Percentiles rank a stretch among this genome's conserved stretches.
Conservation (phyloP, 2,888 invertebrate genomes). For the Drosophila picticornis region DNA sequence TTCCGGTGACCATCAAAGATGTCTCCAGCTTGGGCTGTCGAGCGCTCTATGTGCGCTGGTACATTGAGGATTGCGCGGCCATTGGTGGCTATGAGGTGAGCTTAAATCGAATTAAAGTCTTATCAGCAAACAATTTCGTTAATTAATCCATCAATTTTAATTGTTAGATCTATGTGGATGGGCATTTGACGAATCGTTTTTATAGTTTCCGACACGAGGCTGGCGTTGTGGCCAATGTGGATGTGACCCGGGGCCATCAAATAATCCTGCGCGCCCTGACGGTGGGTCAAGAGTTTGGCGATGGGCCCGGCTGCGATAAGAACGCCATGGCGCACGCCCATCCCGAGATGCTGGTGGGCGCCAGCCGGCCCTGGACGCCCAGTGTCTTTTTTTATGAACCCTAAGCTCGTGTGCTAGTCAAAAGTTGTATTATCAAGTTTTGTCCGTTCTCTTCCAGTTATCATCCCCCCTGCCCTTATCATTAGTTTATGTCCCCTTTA, state of each 20-base stretch:
- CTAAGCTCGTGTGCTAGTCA: conserved; percentile 50
- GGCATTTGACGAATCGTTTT: conserved; percentile 81
- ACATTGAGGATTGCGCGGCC: conserved; percentile 72
- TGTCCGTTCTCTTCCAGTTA: conserved; percentile 14
- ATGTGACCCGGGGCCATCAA: conserved; percentile 76
- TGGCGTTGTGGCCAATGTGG: conserved; percentile 80
- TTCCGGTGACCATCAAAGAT: conserved; percentile 78
- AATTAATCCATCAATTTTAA: not conserved
- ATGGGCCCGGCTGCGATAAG: conserved; percentile 11
- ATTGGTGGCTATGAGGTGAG: conserved; percentile 83
- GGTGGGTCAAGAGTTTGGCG: conserved; percentile 57
- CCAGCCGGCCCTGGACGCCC: conserved; percentile 70
- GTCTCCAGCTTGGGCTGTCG: conserved; percentile 75
- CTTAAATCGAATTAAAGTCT: too few relatives aligned
- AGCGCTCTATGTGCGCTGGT: conserved; percentile 82
- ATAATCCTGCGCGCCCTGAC: conserved; percentile 80
- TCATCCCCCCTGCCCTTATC: not conserved
- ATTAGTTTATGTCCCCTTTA: conserved; percentile 12
- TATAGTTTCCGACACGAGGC: conserved; percentile 78
- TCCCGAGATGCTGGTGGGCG: conserved; percentile 59
- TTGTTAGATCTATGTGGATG: conserved; percentile 83
- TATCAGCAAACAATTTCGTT: not conserved
- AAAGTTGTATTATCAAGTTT: conserved; percentile 24
- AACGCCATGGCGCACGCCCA: conserved; percentile 33
- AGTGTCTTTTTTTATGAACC: conserved; percentile 80